Base-by-base conservation (phyloP, 2,888 invertebrate genomes). In the Synergus laeviventris region DNA sequence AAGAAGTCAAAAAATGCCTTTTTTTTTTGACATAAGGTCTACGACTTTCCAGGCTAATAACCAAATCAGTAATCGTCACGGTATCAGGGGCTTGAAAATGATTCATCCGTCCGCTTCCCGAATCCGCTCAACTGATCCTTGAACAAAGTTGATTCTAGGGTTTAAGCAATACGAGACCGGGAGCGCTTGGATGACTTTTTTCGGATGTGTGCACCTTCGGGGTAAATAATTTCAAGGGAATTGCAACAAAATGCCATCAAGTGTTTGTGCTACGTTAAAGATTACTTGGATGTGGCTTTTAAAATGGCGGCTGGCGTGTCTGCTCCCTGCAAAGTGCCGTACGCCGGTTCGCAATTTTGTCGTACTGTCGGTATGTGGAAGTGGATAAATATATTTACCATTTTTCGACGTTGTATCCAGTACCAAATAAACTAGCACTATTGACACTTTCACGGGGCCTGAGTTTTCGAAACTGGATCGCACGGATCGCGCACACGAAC, bases 281-380 rank as follows among this genome's bases (percentile, higher is more conserved):
- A 80, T 39, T 76, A 77, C 45, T 70, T 9, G 31, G 14, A 42
- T 42, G 74, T 83, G 78, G 82, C 79, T 59, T 56, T 81, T 81
- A 86, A 87, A 89, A 89, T 89, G 89, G 89, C 89, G 89, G 87
- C 89, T 86, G 87, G 89, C 88, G 89, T 89, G 88, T 89, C 87
- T 86, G 86, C 83, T 86, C 82, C 86, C 89, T 89, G 89, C 87
- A 88, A 89, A 87, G 80, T 66, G 74, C 64, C 64, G 39, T 56
- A 64, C 74, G 74, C 70, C 70, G 70, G 70, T 70, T 70, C 31
- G 24, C n/a, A 49, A 70, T 70, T 49, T 70, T 24, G 49, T 49
- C n/a, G 16, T n/a, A 70, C n/a, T 49, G 49, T 49, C 11, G 1
- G n/a, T 24, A 1, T 4, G 31, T 49, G 31, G 9, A 49, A 70